phyloP scores from a whole-genome alignment of 1,140 invertebrate genomes.

The Gryon sp. region DNA sequence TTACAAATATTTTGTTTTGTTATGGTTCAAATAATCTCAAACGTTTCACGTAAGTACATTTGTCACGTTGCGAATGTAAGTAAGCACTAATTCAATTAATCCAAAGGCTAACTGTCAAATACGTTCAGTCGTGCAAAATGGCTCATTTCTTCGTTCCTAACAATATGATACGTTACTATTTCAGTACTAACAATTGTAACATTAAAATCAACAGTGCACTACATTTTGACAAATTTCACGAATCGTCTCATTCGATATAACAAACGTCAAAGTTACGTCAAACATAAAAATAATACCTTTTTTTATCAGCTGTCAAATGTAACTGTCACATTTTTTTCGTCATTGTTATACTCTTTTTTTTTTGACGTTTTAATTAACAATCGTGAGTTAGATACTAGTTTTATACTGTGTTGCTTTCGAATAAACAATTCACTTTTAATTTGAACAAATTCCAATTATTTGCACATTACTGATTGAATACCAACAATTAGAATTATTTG shows the following conservation, averaged over 20 bases:
- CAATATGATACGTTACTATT: slow-evolving; percentile 25
- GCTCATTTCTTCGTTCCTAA: slow-evolving; percentile 36
- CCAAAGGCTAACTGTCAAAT: slow-evolving; percentile 14
- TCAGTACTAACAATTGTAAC: not conserved
- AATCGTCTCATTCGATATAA: no score
- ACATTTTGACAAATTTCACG: no score
- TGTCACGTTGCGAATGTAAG: not conserved
- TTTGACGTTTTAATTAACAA: not conserved
- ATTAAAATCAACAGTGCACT: no score
- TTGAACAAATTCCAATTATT: no score
- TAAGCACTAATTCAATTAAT: not conserved
- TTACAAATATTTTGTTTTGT: slow-evolving; percentile 69
- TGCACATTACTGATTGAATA: no score
- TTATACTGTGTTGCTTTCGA: no score
- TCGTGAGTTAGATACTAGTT: no score
- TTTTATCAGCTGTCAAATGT: slow-evolving; percentile 21
- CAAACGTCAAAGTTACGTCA: not conserved
- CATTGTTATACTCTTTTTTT: not conserved
- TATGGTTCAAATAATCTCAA: slow-evolving; percentile 74
- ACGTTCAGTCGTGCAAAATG: slow-evolving; percentile 52
- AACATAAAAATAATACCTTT: not conserved
- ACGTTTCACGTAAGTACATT: slow-evolving; percentile 66
- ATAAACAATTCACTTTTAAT: no score
- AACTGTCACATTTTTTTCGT: slow-evolving; percentile 12
- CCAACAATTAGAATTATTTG: no score